A percentile compares a stretch with the other conserved stretches of the same genome.
Conservation (phyloP, 1,140 invertebrate genomes). For the Tenebrio molitor region DNA sequence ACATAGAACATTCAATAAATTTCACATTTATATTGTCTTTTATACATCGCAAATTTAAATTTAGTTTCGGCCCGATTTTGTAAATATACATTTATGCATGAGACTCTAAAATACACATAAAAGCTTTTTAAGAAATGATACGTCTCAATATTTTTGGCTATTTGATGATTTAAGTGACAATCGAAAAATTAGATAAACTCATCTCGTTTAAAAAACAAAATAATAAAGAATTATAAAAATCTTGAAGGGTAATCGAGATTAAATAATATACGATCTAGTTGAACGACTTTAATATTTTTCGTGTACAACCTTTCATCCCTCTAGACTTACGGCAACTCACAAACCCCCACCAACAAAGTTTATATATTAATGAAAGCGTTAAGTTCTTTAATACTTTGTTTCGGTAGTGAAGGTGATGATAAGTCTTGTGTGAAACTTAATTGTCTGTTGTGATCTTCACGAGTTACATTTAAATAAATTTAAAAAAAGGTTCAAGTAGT, state of each 20-base stretch:
- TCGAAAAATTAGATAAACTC: conserved; percentile 18
- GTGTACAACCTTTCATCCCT: background rate
- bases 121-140: conserved; percentile 37
- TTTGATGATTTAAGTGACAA: conserved; percentile 8
- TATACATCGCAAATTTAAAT: conserved; percentile 25
- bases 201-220: background rate
- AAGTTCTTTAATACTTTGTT: conserved; percentile 27
- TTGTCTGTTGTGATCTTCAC: background rate
- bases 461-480: no score
- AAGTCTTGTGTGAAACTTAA: conserved; percentile 6
- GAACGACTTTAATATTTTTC: background rate
- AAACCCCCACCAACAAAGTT: background rate
- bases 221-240: no score
- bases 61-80: conserved; percentile 30
- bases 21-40: conserved; percentile 27
- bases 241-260: no score
- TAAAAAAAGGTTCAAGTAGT: no score
- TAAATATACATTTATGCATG: conserved; percentile 38
- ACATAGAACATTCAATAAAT: conserved; percentile 16
- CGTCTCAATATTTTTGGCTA: conserved; percentile 18
- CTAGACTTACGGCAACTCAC: background rate
- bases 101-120: conserved; percentile 27
- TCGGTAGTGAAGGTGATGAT: background rate
- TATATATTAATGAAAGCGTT: conserved; percentile 20
- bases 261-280: background rate